These are phyloP conservation scores for Automeris io DNA, from an alignment of 2,888 invertebrate genomes.

Conservation along the genomic window DNA sequence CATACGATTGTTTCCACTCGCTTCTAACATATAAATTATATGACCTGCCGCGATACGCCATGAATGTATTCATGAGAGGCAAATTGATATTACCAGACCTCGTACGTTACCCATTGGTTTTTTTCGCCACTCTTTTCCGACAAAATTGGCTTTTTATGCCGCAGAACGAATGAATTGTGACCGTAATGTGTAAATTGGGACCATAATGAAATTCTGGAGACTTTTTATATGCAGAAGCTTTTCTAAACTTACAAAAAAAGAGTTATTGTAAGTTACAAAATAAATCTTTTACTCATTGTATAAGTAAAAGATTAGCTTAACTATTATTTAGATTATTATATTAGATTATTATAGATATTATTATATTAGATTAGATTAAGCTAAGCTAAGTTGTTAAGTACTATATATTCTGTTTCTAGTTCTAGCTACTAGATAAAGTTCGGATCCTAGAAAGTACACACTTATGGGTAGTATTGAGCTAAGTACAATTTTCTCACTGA, in stretches of 20 bases:
- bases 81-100: constrained; percentile 70
- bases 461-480: too few species aligned
- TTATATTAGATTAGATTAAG: too few species aligned
- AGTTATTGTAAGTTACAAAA: too few species aligned
- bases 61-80: constrained; percentile 73
- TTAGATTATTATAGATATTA: too few species aligned
- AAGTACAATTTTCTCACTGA: too few species aligned
- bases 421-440: too few species aligned
- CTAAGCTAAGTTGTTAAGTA: too few species aligned
- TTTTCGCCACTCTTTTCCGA: constrained; percentile 41
- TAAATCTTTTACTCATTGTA: too few species aligned
- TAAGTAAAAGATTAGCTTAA: too few species aligned
- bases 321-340: too few species aligned
- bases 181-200: constrained; percentile 59
- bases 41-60: constrained; percentile 61
- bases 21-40: constrained; percentile 73
- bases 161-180: constrained; percentile 54
- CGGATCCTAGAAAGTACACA: too few species aligned
- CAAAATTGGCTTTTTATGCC: constrained; percentile 69
- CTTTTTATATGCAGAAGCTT: background rate
- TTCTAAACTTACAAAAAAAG: background rate
- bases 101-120: constrained; percentile 61
- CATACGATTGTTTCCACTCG: constrained; percentile 61
- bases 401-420: too few species aligned
- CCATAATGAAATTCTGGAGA: constrained; percentile 38